These are phyloP conservation scores for Ephialtes manifestator DNA, from an alignment of 2,888 invertebrate genomes.

Conservation along the genomic window DNA sequence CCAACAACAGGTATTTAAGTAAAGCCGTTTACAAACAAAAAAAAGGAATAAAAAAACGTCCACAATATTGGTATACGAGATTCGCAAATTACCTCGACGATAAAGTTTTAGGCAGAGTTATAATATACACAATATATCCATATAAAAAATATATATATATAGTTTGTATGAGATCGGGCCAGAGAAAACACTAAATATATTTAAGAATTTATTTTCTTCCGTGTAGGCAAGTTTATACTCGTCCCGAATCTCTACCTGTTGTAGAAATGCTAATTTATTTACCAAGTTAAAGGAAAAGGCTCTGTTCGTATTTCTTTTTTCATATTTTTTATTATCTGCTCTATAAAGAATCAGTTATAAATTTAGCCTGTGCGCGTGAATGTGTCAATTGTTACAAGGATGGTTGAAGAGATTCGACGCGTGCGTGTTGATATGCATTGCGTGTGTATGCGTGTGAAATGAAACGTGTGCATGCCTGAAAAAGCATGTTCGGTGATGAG, in stretches of 20 bases:
- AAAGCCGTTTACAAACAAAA: constrained; percentile 71
- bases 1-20: constrained; percentile 88
- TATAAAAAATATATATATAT: constrained; percentile 28
- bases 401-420: constrained; percentile 66
- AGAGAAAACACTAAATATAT: constrained; percentile 39
- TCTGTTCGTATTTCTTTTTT: constrained; percentile 38
- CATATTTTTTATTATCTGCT: constrained; percentile 43
- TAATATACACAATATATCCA: constrained; percentile 23
- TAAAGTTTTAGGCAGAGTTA: constrained; percentile 31
- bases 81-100: constrained; percentile 27
- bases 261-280: constrained; percentile 61
- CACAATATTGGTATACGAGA: constrained; percentile 39
- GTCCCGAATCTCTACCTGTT: constrained; percentile 53
- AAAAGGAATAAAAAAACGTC: constrained; percentile 36
- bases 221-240: constrained; percentile 13
- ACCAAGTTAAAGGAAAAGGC: constrained; percentile 47
- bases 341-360: constrained; percentile 26
- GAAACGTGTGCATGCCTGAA: constrained; percentile 52
- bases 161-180: constrained; percentile 53
- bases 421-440: constrained; percentile 56
- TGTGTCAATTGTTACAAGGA: constrained; percentile 65
- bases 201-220: constrained; percentile 37
- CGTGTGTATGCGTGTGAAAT: constrained; percentile 50
- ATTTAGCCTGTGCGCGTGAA: constrained; percentile 50
- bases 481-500: constrained; percentile 67